Evolutionary conservation across 2,888 invertebrate genomes (phyloP).

Genomic region (Baronia brevicornis): DNA sequence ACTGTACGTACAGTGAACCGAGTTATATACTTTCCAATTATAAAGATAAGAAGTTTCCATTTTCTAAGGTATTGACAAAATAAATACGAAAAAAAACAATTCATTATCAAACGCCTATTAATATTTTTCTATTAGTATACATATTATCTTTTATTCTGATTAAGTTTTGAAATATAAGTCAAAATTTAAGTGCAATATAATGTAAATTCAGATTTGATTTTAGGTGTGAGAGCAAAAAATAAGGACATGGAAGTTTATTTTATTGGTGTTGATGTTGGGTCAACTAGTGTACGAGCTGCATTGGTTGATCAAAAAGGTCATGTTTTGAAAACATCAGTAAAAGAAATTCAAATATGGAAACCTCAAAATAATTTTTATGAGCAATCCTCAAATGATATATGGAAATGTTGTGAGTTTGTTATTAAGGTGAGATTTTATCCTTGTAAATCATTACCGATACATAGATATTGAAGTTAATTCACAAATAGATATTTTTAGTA

Average conservation of each 20-base stretch:
- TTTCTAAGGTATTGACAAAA: no score
- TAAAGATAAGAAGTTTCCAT: no score
- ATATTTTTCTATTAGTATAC: no score
- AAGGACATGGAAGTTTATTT: slow-evolving; percentile 64
- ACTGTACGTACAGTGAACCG: no score
- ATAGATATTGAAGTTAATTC: neutral
- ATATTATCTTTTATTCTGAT: no score
- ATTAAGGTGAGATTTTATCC: slow-evolving; percentile 80
- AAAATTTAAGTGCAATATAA: no score
- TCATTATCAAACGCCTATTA: no score
- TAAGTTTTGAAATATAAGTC: no score
- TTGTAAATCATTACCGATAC: neutral
- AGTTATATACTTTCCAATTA: no score
- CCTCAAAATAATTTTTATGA: slow-evolving; percentile 87
- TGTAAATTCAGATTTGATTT: neutral
- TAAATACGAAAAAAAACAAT: no score
- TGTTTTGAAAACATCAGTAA: slow-evolving; percentile 77
- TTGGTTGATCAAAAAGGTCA: slow-evolving; percentile 82
- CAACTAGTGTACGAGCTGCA: slow-evolving; percentile 91
- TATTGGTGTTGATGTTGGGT: slow-evolving; percentile 95
- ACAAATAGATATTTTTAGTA: neutral
- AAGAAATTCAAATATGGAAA: slow-evolving; percentile 85
- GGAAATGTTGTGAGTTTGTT: slow-evolving; percentile 82
- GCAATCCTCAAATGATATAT: slow-evolving; percentile 93
- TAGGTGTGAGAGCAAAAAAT: slow-evolving; percentile 18